Evolutionary conservation across 2,797 vertebrate genomes (phyloP).

Genomic region (Harpagifer antarcticus): DNA sequence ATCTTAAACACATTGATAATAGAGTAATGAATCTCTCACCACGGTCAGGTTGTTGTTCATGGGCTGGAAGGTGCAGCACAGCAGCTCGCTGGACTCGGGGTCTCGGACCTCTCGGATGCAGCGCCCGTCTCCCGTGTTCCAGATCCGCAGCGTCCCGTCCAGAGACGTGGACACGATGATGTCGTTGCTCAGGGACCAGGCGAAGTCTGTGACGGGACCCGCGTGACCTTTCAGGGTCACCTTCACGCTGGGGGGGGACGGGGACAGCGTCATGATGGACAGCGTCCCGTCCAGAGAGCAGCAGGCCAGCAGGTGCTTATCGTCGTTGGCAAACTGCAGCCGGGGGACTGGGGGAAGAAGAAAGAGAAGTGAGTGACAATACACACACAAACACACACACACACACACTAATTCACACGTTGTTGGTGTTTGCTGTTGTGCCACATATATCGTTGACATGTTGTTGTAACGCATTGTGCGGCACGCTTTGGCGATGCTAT

Average conservation of each 20-base stretch:
- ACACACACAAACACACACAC: no score
- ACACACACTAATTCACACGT: no score
- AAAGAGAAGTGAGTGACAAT: neutral
- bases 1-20: no score
- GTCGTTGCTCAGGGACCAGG: conserved; percentile 97
- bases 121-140: conserved; percentile 94
- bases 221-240: conserved; percentile 91
- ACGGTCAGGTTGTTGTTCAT: conserved; percentile 98
- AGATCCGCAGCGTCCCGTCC: conserved; percentile 94
- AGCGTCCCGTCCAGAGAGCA: conserved; percentile 94
- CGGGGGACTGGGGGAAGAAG: conserved; percentile 85
- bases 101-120: conserved; percentile 94
- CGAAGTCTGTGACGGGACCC: conserved; percentile 92
- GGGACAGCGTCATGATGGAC: conserved; percentile 93
- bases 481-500: no score
- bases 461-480: no score
- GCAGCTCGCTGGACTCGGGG: conserved; percentile 91
- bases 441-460: no score
- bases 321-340: conserved; percentile 95
- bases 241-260: conserved; percentile 90
- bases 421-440: no score
- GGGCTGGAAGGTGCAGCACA: conserved; percentile 96
- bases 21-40: conserved; percentile 80
- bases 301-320: conserved; percentile 94
- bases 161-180: conserved; percentile 93